A percentile compares a stretch with the other conserved stretches of the same genome.
Evolutionary conservation across 2,797 vertebrate species (phyloP).

Genomic region (Crocidura indochinensis): DNA sequence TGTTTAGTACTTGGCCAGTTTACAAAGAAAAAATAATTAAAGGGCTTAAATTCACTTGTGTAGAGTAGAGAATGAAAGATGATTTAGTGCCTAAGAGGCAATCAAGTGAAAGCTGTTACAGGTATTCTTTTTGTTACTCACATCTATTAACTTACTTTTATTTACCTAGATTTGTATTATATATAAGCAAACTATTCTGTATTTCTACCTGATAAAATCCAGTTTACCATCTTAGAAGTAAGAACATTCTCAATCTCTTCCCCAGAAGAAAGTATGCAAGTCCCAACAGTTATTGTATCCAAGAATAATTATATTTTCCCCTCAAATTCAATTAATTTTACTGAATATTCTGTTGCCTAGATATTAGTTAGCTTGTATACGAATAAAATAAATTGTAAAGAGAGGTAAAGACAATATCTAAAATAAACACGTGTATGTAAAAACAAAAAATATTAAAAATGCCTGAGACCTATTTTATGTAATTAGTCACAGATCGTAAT

Average conservation of each 20-base stretch:
- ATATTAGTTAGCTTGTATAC: not conserved
- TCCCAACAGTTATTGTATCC: not conserved
- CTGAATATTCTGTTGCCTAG: not conserved
- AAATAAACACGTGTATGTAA: too few relatives aligned
- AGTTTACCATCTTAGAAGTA: not conserved
- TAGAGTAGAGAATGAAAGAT: not conserved
- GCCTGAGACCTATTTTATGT: not conserved
- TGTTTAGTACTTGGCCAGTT: not conserved
- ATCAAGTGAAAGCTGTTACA: not conserved
- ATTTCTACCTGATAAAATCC: not conserved
- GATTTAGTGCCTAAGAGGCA: slow-evolving; percentile 5
- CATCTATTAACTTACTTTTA: too few relatives aligned
- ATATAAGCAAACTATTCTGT: not conserved
- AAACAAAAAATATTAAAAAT: not conserved
- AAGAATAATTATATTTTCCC: not conserved
- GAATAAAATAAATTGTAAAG: slow-evolving; percentile 55
- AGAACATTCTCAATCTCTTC: not conserved
- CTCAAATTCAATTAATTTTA: slow-evolving; percentile 26
- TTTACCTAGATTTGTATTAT: not conserved
- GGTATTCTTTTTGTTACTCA: not conserved
- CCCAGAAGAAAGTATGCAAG: not conserved
- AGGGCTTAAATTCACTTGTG: not conserved
- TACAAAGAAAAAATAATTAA: slow-evolving; percentile 4
- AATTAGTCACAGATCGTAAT: not conserved
- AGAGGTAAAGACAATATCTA: not conserved